These are phyloP conservation scores for Cephalophus harveyi DNA, from an alignment of 2,113 vertebrate genomes.

Conservation along the genomic window DNA sequence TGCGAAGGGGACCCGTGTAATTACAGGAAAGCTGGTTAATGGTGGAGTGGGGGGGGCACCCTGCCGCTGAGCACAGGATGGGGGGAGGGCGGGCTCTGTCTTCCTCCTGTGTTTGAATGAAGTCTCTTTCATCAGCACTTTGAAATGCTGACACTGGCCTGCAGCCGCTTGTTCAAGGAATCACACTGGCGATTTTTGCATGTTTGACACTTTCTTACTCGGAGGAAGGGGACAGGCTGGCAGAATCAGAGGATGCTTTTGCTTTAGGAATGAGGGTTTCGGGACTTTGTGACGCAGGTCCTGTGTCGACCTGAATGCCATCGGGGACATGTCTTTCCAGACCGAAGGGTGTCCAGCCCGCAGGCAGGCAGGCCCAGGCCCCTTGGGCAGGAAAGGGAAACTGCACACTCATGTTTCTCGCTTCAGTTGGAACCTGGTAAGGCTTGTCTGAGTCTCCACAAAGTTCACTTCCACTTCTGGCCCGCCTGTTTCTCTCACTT, in stretches of 20 bases:
- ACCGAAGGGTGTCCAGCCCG: not conserved
- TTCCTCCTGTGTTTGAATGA: not conserved
- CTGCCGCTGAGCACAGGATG: accelerated
- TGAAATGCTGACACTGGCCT: not conserved
- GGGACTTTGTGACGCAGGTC: accelerated
- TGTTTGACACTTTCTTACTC: not conserved
- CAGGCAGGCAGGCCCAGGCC: not conserved
- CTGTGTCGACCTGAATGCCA: accelerated
- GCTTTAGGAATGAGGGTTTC: not conserved
- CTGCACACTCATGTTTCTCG: not conserved
- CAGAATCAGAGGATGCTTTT: accelerated
- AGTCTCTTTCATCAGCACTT: not conserved
- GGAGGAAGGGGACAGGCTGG: not conserved
- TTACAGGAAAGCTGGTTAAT: not conserved
- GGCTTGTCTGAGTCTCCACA: not conserved
- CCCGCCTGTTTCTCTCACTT: not conserved
- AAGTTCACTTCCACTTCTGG: not conserved
- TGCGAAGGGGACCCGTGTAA: accelerated
- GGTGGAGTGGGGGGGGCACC: not conserved
- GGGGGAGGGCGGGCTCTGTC: not conserved
- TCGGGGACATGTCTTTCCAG: accelerated
- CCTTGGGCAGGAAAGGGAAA: not conserved
- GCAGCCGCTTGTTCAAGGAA: not conserved
- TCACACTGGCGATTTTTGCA: accelerated
- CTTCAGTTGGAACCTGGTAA: accelerated